These are phyloP conservation scores for Zapus hudsonius DNA, from an alignment of 2,113 vertebrate genomes.

Conservation along the genomic window DNA sequence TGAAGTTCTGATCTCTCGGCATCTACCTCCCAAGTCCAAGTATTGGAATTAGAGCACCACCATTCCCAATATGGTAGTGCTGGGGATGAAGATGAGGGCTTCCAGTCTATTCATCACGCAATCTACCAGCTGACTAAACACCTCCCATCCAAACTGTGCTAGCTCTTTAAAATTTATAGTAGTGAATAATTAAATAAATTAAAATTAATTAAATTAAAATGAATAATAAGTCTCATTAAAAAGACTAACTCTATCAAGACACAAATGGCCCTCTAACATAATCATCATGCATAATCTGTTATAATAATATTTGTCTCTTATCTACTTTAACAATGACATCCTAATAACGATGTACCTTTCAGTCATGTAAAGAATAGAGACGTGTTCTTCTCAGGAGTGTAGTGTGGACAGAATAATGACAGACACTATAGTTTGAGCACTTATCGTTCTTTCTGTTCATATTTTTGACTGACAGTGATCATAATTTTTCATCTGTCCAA, in stretches of 20 bases:
- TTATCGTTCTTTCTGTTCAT: not conserved
- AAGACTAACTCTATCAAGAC: not conserved
- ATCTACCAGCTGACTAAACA: too few species aligned
- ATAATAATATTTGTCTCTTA: not conserved
- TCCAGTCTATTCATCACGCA: too few species aligned
- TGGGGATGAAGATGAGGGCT: too few species aligned
- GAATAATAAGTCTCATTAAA: not conserved
- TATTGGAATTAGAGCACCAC: too few species aligned
- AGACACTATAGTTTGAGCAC: not conserved
- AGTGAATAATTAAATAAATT: too few species aligned
- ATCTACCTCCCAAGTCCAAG: too few species aligned
- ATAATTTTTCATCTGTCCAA: conserved; percentile 17
- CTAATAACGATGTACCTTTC: not conserved
- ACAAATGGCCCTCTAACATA: not conserved
- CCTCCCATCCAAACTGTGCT: not conserved
- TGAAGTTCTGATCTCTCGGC: too few species aligned
- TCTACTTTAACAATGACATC: not conserved
- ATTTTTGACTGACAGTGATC: not conserved
- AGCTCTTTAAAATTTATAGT: conserved; percentile 45
- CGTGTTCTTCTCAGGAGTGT: not conserved
- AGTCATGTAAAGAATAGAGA: not conserved
- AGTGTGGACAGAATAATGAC: not conserved
- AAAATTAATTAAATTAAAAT: too few species aligned
- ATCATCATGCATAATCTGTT: not conserved
- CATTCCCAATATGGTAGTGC: too few species aligned